These are phyloP conservation scores for Ostrea denselamellosa DNA, from an alignment of 1,140 invertebrate species.

Conservation along the genomic window DNA sequence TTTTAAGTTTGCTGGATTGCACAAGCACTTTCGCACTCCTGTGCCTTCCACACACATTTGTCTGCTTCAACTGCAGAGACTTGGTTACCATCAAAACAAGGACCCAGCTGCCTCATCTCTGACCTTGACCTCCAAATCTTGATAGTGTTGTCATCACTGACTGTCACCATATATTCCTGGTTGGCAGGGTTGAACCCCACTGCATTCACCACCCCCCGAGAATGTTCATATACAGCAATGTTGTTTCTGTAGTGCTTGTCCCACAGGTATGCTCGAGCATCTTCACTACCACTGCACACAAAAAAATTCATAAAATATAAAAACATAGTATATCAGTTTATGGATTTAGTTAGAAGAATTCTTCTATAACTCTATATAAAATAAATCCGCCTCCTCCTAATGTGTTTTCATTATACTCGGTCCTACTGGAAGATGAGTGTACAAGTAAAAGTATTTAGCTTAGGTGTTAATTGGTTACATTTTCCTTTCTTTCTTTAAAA, in stretches of 20 bases:
- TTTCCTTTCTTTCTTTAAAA: neutral
- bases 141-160: slow-evolving; percentile 68
- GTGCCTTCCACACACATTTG: neutral
- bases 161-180: slow-evolving; percentile 69
- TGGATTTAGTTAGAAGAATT: no score
- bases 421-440: no score
- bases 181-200: slow-evolving; percentile 65
- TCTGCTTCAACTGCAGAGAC: neutral
- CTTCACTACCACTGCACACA: slow-evolving; percentile 67
- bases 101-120: neutral
- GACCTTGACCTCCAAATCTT: slow-evolving; percentile 68
- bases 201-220: slow-evolving; percentile 67
- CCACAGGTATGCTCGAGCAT: slow-evolving; percentile 68
- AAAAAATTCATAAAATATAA: slow-evolving; percentile 22
- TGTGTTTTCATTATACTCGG: no score
- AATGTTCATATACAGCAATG: slow-evolving; percentile 59
- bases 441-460: no score
- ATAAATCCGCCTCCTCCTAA: no score
- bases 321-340: no score
- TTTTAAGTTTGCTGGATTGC: neutral
- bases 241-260: slow-evolving; percentile 64
- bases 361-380: no score
- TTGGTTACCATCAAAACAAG: neutral
- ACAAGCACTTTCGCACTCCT: neutral
- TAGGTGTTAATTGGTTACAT: no score